Base-by-base conservation (phyloP, 37 sponge, comb jelly and placozoan species). In the Ianthella basta region DNA sequence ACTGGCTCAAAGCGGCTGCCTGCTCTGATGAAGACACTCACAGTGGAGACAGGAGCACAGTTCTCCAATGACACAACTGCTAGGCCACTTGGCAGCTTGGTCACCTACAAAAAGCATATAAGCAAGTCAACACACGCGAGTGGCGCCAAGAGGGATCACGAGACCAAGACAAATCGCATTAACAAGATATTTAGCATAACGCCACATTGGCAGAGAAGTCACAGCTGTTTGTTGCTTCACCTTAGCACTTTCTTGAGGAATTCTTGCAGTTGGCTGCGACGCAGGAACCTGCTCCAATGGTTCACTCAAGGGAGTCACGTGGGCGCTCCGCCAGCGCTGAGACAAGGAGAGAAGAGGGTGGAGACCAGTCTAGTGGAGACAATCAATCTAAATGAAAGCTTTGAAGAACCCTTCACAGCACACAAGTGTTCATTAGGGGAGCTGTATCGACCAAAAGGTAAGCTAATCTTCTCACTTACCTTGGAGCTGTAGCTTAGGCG, bases 1-100 rank as follows among this genome's bases (percentile, higher is more conserved):
- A 88, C 85, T 70, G 72, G 63, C 85, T 95, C 94, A 44, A 82
- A 92, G 33, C 96, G 88, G 67, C 94, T 92, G 33, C 96, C 96
- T 1, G 93, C 93, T 39, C 81, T 90, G 33, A 95, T 79, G 44
- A 72, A 87, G 35, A 95, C 87, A 13, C 87, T 72, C 25, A 90
- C 50, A 15, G 50, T 63, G 30, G 86, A 77, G 34, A 64, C 34
- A 37, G 66, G 72, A 30, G 93, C 83, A 85, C 84, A 56, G 86
- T 78, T 75, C 74, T 92, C 91, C 73, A 86, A 25, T 0, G 96
- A 92, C 0, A 89, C 96, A 55, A 95, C 91, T 24, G 91, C 92
- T 19, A 90, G 40, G 2, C 94, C 96, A 86, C 90, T 95, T 59
- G 64, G 40, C 44, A 94, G 69, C 81, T 87, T 87, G 55, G 82